Percentiles rank a stretch among this genome's conserved stretches.
These are phyloP conservation scores for Limnephilus rhombicus DNA, from an alignment of 2,888 invertebrate species.

Conservation along the genomic window DNA sequence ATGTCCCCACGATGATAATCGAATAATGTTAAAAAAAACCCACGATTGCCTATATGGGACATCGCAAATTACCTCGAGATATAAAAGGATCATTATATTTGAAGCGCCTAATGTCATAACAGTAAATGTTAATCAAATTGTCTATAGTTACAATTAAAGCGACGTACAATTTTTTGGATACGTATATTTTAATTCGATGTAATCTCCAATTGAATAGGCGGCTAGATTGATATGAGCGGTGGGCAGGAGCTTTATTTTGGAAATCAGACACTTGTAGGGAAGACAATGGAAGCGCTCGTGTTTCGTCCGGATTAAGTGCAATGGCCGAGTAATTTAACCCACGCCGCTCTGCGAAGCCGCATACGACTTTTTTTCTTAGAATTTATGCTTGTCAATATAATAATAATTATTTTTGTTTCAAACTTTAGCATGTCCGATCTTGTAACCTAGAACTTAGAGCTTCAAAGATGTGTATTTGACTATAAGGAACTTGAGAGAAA, in stretches of 20 bases:
- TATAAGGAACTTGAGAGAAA: too few species aligned
- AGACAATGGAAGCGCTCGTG: slow-evolving; percentile 22
- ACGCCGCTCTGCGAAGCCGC: not conserved
- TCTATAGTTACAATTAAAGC: not conserved
- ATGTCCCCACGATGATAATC: not conserved
- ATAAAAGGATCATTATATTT: not conserved
- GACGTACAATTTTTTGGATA: not conserved
- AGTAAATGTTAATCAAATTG: not conserved
- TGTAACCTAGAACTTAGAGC: not conserved
- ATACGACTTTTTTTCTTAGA: not conserved
- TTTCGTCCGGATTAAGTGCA: not conserved
- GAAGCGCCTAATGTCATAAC: not conserved
- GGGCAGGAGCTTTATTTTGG: not conserved
- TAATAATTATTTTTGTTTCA: not conserved
- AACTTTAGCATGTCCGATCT: not conserved
- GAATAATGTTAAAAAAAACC: not conserved
- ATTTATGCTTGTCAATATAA: not conserved
- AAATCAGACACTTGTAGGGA: not conserved
- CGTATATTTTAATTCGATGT: not conserved
- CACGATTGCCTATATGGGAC: not conserved
- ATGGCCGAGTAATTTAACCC: slow-evolving; percentile 30
- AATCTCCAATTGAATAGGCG: not conserved
- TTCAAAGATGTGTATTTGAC: too few species aligned
- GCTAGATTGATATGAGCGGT: not conserved
- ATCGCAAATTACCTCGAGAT: not conserved